phyloP scores from a whole-genome alignment of 2,113 vertebrate species.

The Heterotis niloticus region DNA sequence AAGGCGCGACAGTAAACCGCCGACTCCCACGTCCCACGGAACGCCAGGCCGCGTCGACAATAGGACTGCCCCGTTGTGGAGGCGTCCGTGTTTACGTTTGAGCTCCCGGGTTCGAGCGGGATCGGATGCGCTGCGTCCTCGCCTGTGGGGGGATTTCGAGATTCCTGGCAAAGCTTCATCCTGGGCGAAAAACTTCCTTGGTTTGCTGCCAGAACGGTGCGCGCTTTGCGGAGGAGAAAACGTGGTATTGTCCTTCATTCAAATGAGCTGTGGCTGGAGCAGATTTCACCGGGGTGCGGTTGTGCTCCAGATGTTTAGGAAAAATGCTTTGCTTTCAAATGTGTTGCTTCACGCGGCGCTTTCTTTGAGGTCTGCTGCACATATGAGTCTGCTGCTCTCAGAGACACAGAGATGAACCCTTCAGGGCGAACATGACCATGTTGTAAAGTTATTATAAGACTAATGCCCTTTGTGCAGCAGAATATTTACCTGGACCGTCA shows the following conservation, averaged over 20 bases:
- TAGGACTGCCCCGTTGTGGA: background rate
- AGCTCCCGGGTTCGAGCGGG: background rate
- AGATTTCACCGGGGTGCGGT: background rate
- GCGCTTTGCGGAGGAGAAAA: background rate
- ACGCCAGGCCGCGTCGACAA: background rate
- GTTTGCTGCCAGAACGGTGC: background rate
- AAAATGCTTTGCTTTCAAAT: too few relatives aligned
- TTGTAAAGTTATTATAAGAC: too few relatives aligned
- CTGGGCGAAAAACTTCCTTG: background rate
- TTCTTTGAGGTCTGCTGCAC: too few relatives aligned
- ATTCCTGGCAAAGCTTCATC: constrained; percentile 10
- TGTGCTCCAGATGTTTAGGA: background rate
- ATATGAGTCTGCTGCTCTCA: too few relatives aligned
- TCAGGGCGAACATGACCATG: too few relatives aligned
- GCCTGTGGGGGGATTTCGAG: background rate
- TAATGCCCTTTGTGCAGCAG: too few relatives aligned
- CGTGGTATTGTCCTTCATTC: background rate
- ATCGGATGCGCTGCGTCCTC: background rate
- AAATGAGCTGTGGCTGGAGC: background rate
- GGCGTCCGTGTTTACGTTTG: constrained; percentile 11
- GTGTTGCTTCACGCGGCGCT: too few relatives aligned
- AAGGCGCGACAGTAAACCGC: background rate
- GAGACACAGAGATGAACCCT: too few relatives aligned
- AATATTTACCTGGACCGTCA: too few relatives aligned
- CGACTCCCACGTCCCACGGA: background rate